phyloP scores from a whole-genome alignment of 2,113 vertebrate genomes.

The Fulica atra region DNA sequence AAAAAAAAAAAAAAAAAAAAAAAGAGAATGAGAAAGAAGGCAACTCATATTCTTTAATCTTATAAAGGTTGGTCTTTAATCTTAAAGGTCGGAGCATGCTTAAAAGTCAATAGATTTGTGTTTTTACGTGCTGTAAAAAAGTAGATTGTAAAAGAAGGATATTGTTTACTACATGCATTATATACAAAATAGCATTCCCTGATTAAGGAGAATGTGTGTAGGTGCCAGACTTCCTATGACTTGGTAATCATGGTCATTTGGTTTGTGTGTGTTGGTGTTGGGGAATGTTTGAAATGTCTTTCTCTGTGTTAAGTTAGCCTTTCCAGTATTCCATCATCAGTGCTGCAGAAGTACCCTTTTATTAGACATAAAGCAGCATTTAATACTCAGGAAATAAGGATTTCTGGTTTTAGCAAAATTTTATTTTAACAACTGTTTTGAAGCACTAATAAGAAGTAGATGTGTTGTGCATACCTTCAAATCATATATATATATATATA shows the following conservation, averaged over 20 bases:
- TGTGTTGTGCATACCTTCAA: not conserved
- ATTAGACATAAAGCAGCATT: not conserved
- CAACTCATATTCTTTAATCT: not conserved
- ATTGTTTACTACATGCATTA: not conserved
- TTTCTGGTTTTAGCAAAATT: not conserved
- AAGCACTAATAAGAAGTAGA: not conserved
- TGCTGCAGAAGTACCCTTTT: not conserved
- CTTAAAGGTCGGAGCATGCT: not conserved
- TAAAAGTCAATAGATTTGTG: not conserved
- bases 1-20: not conserved
- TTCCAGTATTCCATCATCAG: not conserved
- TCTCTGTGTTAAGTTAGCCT: not conserved
- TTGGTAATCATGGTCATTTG: not conserved
- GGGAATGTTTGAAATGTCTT: conserved; percentile 3
- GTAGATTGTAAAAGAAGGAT: not conserved
- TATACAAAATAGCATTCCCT: not conserved
- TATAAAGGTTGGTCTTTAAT: not conserved
- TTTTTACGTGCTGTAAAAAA: not conserved
- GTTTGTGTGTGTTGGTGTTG: not conserved
- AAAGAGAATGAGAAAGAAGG: not conserved
- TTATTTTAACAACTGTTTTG: not conserved
- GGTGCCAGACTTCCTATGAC: not conserved
- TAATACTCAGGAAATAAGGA: not conserved
- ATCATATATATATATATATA: not conserved
- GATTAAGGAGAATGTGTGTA: not conserved